These are phyloP conservation scores for human DNA, from an alignment of 2,113 vertebrate genomes.

Conservation along the genomic window GRCh38 chr1:180059001-180059500, in stretches of 20 bases:
- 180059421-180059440: neutral
- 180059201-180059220: neutral
- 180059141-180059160: constrained; percentile 7
- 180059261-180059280: neutral
- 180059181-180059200: neutral
- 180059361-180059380: neutral
- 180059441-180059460: neutral
- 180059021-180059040: neutral
- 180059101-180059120: neutral
- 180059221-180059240: neutral
- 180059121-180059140: neutral
- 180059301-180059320: neutral
- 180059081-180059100: neutral
- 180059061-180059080: neutral
- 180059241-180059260: neutral
- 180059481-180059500: neutral
- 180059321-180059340: neutral
- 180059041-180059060: neutral
- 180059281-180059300: neutral
- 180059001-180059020: neutral
- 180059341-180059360: neutral
- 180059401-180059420: neutral
- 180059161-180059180: neutral
- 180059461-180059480: neutral
- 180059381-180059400: neutral